Percentiles rank a stretch among this genome's conserved stretches.
Conservation (phyloP, 2,113 vertebrate species). For the Pungitius pungitius region DNA sequence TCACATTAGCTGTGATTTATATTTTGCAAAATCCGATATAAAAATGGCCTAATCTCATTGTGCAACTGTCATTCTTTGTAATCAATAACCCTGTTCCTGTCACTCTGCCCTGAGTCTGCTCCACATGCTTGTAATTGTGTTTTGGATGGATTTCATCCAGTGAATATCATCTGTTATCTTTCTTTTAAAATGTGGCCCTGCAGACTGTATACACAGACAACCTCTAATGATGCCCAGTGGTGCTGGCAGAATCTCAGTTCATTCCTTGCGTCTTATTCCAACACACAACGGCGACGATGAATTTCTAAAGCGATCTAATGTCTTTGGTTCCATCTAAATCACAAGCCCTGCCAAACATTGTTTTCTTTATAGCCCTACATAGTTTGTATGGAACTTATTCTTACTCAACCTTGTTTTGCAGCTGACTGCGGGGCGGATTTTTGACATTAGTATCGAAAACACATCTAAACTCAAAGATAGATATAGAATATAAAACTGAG, state of each 20-base stretch:
- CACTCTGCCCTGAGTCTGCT: neutral
- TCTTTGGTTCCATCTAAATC: neutral
- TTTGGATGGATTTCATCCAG: neutral
- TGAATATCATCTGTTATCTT: neutral
- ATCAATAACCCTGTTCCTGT: constrained; percentile 17
- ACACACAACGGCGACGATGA: neutral
- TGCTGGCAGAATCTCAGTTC: neutral
- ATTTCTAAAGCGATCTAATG: neutral
- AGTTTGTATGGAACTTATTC: neutral
- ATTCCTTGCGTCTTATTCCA: neutral
- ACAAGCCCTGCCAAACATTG: neutral
- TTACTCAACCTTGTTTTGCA: neutral
- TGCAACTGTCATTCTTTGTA: neutral
- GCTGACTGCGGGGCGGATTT: neutral
- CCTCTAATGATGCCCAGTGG: too few species aligned
- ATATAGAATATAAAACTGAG: too few species aligned
- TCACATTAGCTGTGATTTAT: constrained; percentile 12
- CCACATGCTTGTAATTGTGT: neutral
- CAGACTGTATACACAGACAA: neutral
- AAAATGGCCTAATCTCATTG: constrained; percentile 26
- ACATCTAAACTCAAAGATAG: too few species aligned
- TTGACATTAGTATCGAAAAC: too few species aligned
- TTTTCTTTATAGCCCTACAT: neutral
- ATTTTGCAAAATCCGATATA: constrained; percentile 8
- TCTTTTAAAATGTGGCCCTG: neutral